phyloP scores from a whole-genome alignment of 2,888 invertebrate genomes.

The Agonopterix heracliana region DNA sequence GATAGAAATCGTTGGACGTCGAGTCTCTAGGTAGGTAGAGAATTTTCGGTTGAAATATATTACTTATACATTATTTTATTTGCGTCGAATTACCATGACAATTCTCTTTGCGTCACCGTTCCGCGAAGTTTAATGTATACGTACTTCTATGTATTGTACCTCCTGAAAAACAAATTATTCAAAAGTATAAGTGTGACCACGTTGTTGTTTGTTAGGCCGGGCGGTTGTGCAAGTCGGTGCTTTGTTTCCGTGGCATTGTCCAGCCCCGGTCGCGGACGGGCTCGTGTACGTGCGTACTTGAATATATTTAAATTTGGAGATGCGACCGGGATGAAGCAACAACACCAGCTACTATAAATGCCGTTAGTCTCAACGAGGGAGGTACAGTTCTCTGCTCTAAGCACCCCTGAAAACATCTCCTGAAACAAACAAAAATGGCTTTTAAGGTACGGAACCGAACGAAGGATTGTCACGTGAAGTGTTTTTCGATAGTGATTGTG shows the following conservation, averaged over 20 bases:
- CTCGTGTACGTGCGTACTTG: constrained; percentile 73
- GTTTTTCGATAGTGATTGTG: neutral
- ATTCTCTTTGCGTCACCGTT: too few species aligned
- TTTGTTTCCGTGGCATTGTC: constrained; percentile 53
- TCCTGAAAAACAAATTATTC: constrained; percentile 9
- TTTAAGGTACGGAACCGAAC: constrained; percentile 56
- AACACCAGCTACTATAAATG: constrained; percentile 57
- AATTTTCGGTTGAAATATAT: too few species aligned
- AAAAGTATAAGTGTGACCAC: constrained; percentile 56
- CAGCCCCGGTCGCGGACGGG: constrained; percentile 9
- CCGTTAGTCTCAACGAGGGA: constrained; percentile 45
- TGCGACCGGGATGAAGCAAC: constrained; percentile 71
- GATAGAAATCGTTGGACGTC: too few species aligned
- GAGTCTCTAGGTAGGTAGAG: too few species aligned
- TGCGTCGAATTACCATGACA: too few species aligned
- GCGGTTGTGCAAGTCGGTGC: constrained; percentile 61
- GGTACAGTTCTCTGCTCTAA: constrained; percentile 61
- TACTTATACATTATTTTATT: too few species aligned
- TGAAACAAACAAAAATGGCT: constrained; percentile 52
- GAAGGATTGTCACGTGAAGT: constrained; percentile 12
- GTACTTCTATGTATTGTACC: neutral
- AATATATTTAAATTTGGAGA: constrained; percentile 76
- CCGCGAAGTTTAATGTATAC: too few species aligned
- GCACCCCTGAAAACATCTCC: constrained; percentile 56
- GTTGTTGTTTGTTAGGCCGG: constrained; percentile 52